Evolutionary conservation across 2,797 vertebrate genomes (phyloP).

Genomic region (Cryptoblepharus egeriae): DNA sequence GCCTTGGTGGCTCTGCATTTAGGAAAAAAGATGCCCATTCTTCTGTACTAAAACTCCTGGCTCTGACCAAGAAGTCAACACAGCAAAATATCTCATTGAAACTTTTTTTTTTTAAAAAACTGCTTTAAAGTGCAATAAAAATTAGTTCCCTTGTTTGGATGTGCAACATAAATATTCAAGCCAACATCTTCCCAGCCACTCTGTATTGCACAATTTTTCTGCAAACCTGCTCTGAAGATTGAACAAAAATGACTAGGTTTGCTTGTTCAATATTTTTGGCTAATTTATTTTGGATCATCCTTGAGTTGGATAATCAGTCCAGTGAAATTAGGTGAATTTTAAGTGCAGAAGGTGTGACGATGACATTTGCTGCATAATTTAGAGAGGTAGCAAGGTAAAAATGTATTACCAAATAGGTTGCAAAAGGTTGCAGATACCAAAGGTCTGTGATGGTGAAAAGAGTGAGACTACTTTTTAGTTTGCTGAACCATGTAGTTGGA

Average conservation of each 20-base stretch:
- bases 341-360: not conserved
- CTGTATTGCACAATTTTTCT: not conserved
- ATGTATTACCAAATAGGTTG: not conserved
- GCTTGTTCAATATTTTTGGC: not conserved
- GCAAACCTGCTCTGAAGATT: not conserved
- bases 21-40: not conserved
- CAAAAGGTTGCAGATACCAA: conserved; percentile 4
- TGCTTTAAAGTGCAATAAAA: not conserved
- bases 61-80: not conserved
- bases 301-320: not conserved
- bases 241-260: not conserved
- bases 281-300: not conserved
- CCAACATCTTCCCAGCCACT: not conserved
- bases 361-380: not conserved
- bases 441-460: conserved; percentile 15
- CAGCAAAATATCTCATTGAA: not conserved
- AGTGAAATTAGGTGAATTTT: conserved; percentile 30
- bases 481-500: conserved; percentile 36
- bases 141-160: not conserved
- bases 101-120: not conserved
- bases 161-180: not conserved
- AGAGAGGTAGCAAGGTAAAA: not conserved
- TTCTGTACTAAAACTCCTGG: not conserved
- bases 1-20: too few species aligned
- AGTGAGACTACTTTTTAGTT: conserved; percentile 5